Evolutionary conservation across 2,888 invertebrate species (phyloP).

Genomic region (Agriopis aurantiaria): DNA sequence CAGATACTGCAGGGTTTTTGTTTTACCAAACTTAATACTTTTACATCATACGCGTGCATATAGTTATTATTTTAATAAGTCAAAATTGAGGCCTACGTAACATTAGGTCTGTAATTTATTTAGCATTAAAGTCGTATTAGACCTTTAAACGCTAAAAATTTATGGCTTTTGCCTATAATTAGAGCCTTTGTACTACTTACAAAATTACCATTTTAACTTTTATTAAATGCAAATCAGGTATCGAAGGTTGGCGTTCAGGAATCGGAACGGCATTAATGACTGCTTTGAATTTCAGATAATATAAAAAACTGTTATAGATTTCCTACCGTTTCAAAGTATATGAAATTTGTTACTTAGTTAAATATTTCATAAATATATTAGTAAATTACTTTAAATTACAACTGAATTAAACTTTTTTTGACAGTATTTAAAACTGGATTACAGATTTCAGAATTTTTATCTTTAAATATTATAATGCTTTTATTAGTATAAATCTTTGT

Average conservation of each 20-base stretch:
- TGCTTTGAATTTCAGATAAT: background rate
- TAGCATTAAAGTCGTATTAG: background rate
- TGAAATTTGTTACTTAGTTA: too few relatives aligned
- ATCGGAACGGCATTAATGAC: background rate
- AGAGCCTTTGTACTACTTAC: background rate
- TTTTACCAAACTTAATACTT: background rate
- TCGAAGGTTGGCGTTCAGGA: background rate
- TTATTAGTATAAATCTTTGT: too few relatives aligned
- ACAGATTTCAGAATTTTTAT: too few relatives aligned
- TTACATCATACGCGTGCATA: background rate
- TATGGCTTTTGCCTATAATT: background rate
- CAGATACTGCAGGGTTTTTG: too few relatives aligned
- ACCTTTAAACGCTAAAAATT: background rate
- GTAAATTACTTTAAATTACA: too few relatives aligned
- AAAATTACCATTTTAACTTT: conserved; percentile 33
- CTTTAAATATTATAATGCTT: too few relatives aligned
- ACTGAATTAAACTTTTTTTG: too few relatives aligned
- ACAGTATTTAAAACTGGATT: too few relatives aligned
- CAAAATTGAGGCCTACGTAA: background rate
- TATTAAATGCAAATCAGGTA: conserved; percentile 34
- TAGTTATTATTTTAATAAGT: background rate
- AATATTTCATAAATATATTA: too few relatives aligned
- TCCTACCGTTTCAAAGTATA: background rate
- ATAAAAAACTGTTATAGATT: background rate
- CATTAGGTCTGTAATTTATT: background rate